Evolutionary conservation across 1,140 invertebrate genomes (phyloP).

Genomic region (Planococcus citri): DNA sequence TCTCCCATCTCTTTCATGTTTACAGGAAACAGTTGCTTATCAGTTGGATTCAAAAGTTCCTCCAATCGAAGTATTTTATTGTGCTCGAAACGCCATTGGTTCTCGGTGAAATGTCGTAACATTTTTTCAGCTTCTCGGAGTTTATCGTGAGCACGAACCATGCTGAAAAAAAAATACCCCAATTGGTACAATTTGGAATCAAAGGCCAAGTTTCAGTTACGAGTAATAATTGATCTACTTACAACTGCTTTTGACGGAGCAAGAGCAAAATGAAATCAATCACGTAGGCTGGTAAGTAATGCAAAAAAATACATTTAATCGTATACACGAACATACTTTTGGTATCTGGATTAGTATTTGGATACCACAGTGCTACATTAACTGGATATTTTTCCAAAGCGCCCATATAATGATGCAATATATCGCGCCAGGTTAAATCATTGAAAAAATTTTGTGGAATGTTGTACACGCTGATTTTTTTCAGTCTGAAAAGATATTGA

Average conservation of each 20-base stretch:
- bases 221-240: constrained; percentile 36
- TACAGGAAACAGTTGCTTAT: constrained; percentile 54
- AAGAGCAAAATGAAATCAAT: constrained; percentile 71
- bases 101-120: constrained; percentile 81
- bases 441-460: constrained; percentile 51
- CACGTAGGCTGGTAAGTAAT: constrained; percentile 69
- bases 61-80: constrained; percentile 49
- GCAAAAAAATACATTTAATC: too few species aligned
- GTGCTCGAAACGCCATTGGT: constrained; percentile 74
- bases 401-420: constrained; percentile 54
- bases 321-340: too few species aligned
- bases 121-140: constrained; percentile 57
- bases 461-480: constrained; percentile 58
- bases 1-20: constrained; percentile 46
- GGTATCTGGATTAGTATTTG: constrained; percentile 51
- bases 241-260: constrained; percentile 71
- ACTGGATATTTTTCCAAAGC: constrained; percentile 59
- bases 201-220: neutral
- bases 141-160: too few species aligned
- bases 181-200: too few species aligned
- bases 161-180: constrained; percentile 42
- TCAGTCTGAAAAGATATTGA: constrained; percentile 58
- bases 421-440: constrained; percentile 64
- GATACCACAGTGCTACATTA: constrained; percentile 69
- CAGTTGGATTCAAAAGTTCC: constrained; percentile 45